phyloP scores from a whole-genome alignment of 2,888 invertebrate species.

The Drosophila flavopinicola region DNA sequence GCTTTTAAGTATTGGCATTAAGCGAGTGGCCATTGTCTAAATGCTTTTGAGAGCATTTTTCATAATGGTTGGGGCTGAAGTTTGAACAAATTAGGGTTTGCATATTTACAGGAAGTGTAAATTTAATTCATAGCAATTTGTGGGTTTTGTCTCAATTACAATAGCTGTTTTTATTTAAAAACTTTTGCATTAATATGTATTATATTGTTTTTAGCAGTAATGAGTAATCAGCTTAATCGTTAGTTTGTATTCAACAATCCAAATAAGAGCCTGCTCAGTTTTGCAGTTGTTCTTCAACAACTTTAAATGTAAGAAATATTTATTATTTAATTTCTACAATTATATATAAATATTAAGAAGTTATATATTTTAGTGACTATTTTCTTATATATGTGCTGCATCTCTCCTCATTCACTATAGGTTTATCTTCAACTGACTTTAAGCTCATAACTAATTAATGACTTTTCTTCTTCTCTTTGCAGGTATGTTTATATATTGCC shows the following conservation, averaged over 20 bases:
- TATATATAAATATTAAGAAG: too few species aligned
- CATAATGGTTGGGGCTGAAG: background rate
- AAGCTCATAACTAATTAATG: background rate
- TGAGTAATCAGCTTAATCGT: too few species aligned
- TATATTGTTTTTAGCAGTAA: too few species aligned
- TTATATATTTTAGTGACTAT: too few species aligned
- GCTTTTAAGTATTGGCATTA: constrained; percentile 7
- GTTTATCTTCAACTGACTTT: background rate
- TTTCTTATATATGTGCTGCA: too few species aligned
- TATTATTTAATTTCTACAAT: too few species aligned
- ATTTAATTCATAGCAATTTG: too few species aligned
- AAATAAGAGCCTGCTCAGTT: too few species aligned
- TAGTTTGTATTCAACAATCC: too few species aligned
- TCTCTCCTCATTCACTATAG: background rate
- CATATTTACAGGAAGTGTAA: too few species aligned
- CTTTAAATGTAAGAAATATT: too few species aligned
- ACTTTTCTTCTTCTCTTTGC: constrained; percentile 43
- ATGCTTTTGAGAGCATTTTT: constrained; percentile 6
- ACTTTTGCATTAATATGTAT: background rate
- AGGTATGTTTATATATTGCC: constrained; percentile 58
- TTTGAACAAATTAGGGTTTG: background rate
- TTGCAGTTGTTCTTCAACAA: too few species aligned
- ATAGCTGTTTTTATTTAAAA: background rate
- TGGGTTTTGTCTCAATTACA: background rate
- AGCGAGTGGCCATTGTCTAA: constrained; percentile 12